Base-by-base conservation (phyloP, 1,140 invertebrate genomes). In the Formica exsecta region DNA sequence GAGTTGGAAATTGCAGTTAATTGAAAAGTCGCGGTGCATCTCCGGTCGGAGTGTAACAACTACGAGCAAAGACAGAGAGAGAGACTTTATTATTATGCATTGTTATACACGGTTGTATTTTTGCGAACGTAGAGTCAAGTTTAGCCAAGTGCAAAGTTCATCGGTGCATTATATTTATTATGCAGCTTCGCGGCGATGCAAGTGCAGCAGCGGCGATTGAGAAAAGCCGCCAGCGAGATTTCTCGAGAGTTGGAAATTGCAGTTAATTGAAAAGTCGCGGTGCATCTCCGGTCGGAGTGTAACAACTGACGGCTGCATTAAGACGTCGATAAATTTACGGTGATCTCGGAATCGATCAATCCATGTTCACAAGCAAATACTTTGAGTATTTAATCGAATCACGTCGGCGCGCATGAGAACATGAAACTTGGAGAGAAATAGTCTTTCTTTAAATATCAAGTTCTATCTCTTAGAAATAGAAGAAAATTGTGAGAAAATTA, bases 231-330 rank as follows among this genome's bases (percentile, higher is more conserved):
- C 4, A n/a, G 41, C 73, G 73, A 5, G 8, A 8, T 29, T 13
- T 32, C 25, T 2, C 22, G 76, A 68, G 59, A 89, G 62, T 75
- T 74, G 65, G 77, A 77, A 84, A 87, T 59, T 87, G 54, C 66
- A 36, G 71, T 44, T 89, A 89, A 90, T 90, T 83, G 66, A 90
- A 77, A 89, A 87, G 85, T 89, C 84, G 38, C 61, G 38, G 25
- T 57, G 64, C 76, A 79, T 79, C 76, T 38, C 64, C 25, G 9
- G 36, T 51, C 32, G 32, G 13, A 36, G n/a, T 36, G n/a, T 36
- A 44, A 62, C 79, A 36, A 83, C 41, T 61, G 38, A 73, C 68
- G 41, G 68, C 32, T 61, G 38, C 79, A 73, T 83, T 61, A 74
- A 62, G 8, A 25, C 25, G 68, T 74, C 79, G 51, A 73, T 73